phyloP scores from a whole-genome alignment of 2,113 vertebrate genomes.

The Arizona elegans region DNA sequence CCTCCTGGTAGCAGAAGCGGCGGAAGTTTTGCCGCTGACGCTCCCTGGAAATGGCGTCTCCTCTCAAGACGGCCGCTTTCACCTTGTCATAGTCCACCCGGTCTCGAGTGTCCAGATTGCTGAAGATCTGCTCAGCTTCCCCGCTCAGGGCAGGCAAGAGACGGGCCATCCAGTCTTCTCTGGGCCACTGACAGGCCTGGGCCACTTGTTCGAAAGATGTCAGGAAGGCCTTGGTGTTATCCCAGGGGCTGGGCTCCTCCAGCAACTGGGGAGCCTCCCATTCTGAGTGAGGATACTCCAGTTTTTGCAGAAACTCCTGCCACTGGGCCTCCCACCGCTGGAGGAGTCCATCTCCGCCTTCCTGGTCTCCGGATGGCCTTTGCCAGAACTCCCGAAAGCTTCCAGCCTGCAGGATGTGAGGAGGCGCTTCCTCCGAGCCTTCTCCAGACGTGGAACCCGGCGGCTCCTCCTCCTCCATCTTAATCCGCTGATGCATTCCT shows the following conservation, averaged over 20 bases:
- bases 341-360: background rate
- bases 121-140: constrained; percentile 22
- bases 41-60: constrained; percentile 17
- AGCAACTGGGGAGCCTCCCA: background rate
- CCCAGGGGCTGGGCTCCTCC: constrained; percentile 5
- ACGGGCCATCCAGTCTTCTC: constrained; percentile 17
- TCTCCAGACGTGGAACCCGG: background rate
- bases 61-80: constrained; percentile 10
- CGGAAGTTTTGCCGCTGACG: constrained; percentile 25
- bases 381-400: background rate
- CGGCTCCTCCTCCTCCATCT: constrained; percentile 6
- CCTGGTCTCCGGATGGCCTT: background rate
- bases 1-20: constrained; percentile 15
- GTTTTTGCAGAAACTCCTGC: constrained; percentile 18
- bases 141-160: constrained; percentile 19
- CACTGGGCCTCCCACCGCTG: constrained; percentile 16
- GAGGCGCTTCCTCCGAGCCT: background rate
- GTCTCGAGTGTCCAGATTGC: constrained; percentile 9
- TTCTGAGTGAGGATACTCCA: background rate
- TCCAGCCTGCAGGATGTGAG: background rate
- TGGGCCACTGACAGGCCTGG: constrained; percentile 16
- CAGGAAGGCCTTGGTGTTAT: constrained; percentile 13
- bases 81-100: constrained; percentile 20
- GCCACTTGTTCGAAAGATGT: constrained; percentile 23
- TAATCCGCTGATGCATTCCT: background rate